A percentile compares a stretch with the other conserved stretches of the same genome.
Conservation (phyloP, 2,113 vertebrate species). For the Spea multiplicata region DNA sequence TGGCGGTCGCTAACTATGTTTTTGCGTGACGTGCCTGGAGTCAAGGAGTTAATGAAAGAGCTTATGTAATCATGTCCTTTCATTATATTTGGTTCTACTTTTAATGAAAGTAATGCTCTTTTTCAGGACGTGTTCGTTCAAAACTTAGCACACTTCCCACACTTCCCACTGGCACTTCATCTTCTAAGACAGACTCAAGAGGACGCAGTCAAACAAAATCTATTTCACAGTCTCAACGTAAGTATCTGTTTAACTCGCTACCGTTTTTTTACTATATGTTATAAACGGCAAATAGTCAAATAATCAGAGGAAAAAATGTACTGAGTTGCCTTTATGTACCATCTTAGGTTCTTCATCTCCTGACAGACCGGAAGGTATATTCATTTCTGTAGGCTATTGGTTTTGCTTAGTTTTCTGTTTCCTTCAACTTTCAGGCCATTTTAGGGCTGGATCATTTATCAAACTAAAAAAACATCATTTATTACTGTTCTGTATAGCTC, state of each 20-base stretch:
- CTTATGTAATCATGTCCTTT: background rate
- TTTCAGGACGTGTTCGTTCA: constrained; percentile 80
- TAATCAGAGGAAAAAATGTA: constrained; percentile 51
- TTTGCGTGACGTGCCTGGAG: too few species aligned
- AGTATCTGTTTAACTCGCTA: constrained; percentile 56
- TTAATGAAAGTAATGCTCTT: constrained; percentile 34
- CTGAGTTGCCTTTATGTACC: constrained; percentile 75
- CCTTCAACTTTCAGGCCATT: constrained; percentile 47
- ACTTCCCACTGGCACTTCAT: constrained; percentile 66
- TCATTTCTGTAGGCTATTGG: constrained; percentile 71
- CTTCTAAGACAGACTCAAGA: constrained; percentile 83
- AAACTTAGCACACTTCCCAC: constrained; percentile 79
- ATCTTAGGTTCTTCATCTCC: constrained; percentile 96
- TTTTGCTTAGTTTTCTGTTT: constrained; percentile 67
- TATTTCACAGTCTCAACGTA: constrained; percentile 97
- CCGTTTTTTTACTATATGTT: too few species aligned
- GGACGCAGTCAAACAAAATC: constrained; percentile 91
- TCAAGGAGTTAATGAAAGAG: too few species aligned
- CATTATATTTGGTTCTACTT: background rate
- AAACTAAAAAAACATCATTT: background rate
- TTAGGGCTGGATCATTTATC: constrained; percentile 54
- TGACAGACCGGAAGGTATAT: constrained; percentile 97
- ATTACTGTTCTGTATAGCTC: too few species aligned
- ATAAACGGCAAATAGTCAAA: too few species aligned
- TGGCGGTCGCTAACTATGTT: too few species aligned